Base-by-base conservation (phyloP, 2,797 vertebrate species). In the Cichlasoma orientale region DNA sequence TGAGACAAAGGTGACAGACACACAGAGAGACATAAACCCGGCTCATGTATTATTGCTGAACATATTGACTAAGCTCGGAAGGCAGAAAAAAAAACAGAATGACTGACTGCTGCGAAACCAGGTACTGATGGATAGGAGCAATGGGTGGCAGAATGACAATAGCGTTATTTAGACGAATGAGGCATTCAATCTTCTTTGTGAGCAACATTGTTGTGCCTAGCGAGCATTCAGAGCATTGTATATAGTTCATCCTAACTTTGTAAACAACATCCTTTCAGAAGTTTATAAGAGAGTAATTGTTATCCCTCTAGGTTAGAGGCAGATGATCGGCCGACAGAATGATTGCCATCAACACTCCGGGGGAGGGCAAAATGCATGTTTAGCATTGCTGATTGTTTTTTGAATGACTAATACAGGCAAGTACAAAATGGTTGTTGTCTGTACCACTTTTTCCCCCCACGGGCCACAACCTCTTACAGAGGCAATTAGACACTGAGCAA, bases 41-140 rank as follows among this genome's bases (percentile, higher is more conserved):
- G 83, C 84, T 92, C 84, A 74, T 93, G 80, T 88, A 91, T 93
- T 93, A 92, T 89, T 91, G 86, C 89, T 84, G 88, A 80, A 74
- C 78, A 29, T 90, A 92, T 91, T 91, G 92, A 90, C 91, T 82
- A 84, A 91, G 84, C 54, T 57, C 83, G 70, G 44, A 69, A 75
- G 33, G 71, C 21, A 61, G 59, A 10, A 57, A 29, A 71, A 61
- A 33, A 79, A 71, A 33, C 58, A 84, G 53, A 81, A 59, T 12
- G n/a, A 78, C 73, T 19, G 70, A 59, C 77, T 76, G 80, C 74
- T 87, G 79, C 29, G 68, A 86, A 85, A 80, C 52, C 54, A 55
- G 81, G 54, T 50, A 33, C 36, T 86, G 91, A 85, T 82, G 75
- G 70, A 83, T 82, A 36, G 72, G 79, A 82, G 69, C 56, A 38